A percentile compares a stretch with the other conserved stretches of the same genome.
These are phyloP conservation scores for Morbakka virulenta DNA, from an alignment of 30 jellyfish, hydroid and myxozoan species.

Conservation along the genomic window DNA sequence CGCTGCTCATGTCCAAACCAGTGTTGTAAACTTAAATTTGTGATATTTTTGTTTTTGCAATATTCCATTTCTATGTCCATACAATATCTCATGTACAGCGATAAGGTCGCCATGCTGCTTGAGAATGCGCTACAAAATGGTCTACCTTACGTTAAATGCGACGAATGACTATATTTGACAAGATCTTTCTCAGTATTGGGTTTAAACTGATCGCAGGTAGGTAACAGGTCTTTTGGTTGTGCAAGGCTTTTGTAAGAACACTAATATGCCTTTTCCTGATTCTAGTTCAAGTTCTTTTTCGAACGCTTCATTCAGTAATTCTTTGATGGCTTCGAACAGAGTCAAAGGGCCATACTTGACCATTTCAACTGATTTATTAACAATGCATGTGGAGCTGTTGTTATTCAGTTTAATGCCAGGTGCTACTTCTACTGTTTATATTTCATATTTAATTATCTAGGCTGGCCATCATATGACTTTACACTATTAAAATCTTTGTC, in stretches of 20 bases:
- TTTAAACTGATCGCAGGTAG: conserved; percentile 44
- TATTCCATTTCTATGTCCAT: conserved; percentile 59
- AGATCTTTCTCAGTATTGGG: too few relatives aligned
- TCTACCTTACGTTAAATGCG: conserved; percentile 35
- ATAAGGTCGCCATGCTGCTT: conserved; percentile 50
- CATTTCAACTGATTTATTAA: conserved; percentile 16
- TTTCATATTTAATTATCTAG: conserved; percentile 30
- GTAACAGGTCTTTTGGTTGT: conserved; percentile 51
- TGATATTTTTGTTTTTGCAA: too few relatives aligned
- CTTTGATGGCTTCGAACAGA: conserved; percentile 23
- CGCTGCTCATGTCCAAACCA: conserved; percentile 48
- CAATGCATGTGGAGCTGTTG: conserved; percentile 22
- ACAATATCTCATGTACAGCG: conserved; percentile 54
- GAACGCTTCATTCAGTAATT: conserved; percentile 25
- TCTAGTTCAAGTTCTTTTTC: conserved; percentile 35
- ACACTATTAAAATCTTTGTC: neutral
- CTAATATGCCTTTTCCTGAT: conserved; percentile 38
- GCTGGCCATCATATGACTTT: conserved; percentile 17
- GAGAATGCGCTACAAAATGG: conserved; percentile 33
- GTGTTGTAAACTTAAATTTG: conserved; percentile 24
- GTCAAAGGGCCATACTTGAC: conserved; percentile 44
- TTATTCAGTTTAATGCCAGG: conserved; percentile 21
- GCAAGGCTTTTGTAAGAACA: conserved; percentile 54
- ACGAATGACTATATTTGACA: too few relatives aligned
- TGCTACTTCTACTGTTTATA: conserved; percentile 46